Base-by-base conservation (phyloP, 2,113 vertebrate species). In the Oreocharis arfaki region DNA sequence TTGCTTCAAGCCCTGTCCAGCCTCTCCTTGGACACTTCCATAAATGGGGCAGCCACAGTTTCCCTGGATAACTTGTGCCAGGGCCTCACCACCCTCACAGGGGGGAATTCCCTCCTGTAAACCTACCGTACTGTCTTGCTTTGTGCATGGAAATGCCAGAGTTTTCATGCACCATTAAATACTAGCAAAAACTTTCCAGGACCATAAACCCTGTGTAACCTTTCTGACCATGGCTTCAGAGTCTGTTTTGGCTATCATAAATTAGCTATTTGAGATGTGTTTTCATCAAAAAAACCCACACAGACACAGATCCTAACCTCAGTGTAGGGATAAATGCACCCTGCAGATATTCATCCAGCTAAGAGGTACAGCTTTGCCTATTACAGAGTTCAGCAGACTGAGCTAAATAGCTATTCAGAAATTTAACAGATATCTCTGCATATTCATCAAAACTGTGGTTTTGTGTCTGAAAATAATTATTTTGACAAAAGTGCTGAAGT, bases 11-110 rank as follows among this genome's bases (percentile, higher is more conserved):
- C 13, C 16, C 33, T 8, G 6, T 46, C 28, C 9, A 41, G 0
- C 7, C 20, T n/a, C 11, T 4, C 16, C 60, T 53, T 41, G n/a
- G 18, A 18, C 7, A 18, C 3, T 46, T 41, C 16, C n/a, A 53
- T 2, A 2, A 9, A 21, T 21, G 6, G 30, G 23, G 11, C 24
- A 41, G 10, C 4, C n/a, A 26, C 9, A 53, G 3, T 11, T 47
- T 16, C 7, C 68, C 46, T 46, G 20, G 28, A 16, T 11, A 68
- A 24, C 7, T 9, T 47, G 24, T 68, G 4, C 13, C 28, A 53
- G 7, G 16, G 5, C 5, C 33, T n/a, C 44, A 39, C 0, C 6
- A n/a, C 7, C 7, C 6, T 47, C 14, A 41, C 1, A 41, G 11
- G 7, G 4, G 21, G 41, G 21, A 47, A 47, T 22, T 55, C 22